Evolutionary conservation across 2,888 invertebrate species (phyloP), one percentile per base, ranked within the genome.

Genomic region (Diachrysia chrysitis): DNA sequence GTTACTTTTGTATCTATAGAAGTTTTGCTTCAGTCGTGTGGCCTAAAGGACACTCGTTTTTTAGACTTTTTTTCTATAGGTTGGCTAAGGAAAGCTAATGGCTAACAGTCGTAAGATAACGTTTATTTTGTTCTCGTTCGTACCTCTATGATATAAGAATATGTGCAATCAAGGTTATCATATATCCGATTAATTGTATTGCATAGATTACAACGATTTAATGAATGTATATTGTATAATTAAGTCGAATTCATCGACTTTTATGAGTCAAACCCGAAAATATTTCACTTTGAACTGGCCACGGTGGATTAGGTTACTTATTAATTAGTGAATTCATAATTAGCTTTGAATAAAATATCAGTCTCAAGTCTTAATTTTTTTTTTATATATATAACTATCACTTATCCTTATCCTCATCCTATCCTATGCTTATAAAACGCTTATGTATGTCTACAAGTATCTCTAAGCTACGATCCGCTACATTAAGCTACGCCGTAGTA

Each of bases 211-310:
- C n/a, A 42, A 42, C 42, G n/a, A 42, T 42, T 57, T 66, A 64
- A 78, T 77, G 72, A 70, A 59, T 32, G 48, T 46, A 37, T 35
- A 23, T 14, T 0, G 59, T 2, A 14, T 55, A 60, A 17, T 57
- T 66, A 59, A 35, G 55, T 29, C 1, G 9, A 55, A 55, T 60
- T 60, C 69, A 59, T 0, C n/a, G 29, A 17, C 60, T 69, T 78
- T 72, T 42, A 75, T 78, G 63, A 66, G 14, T 14, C 25, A 5
- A 12, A 35, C 16, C 54, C 51, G 46, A 57, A 66, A 60, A 77
- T 54, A 78, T 35, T 53, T n/a, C n/a, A 58, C 73, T 79, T 79
- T 78, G 79, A 79, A 70, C 71, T 76, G 16, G 69, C 61, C 73
- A 64, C 56, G 69, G 53, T 16, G 58, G 29, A 68, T 73, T 32